A percentile compares a stretch with the other conserved stretches of the same genome.
Evolutionary conservation across 1,140 invertebrate species (phyloP).

Genomic region (Drosophila bocqueti): DNA sequence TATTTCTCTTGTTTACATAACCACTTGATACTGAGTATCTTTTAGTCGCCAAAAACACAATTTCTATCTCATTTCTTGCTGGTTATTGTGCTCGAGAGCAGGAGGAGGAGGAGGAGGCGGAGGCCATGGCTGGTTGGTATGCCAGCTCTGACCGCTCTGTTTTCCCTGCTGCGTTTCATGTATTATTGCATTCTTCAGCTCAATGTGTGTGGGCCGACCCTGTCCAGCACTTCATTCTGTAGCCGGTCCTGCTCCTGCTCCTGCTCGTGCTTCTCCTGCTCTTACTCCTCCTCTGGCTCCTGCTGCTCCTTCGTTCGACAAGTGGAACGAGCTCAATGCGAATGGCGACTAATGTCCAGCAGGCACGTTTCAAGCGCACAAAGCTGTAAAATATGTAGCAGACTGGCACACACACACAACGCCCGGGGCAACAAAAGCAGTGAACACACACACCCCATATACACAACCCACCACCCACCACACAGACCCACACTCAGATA

Average conservation of each 20-base stretch:
- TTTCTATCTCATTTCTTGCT: constrained; percentile 17
- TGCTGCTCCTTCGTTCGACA: constrained; percentile 26
- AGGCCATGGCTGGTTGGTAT: not conserved
- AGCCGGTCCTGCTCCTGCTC: not conserved
- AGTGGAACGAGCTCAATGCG: constrained; percentile 38
- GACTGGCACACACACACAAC: constrained; percentile 7
- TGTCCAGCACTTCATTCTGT: constrained; percentile 7
- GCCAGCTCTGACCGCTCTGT: constrained; percentile 35
- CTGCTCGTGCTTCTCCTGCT: not conserved
- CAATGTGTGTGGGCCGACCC: constrained; percentile 57
- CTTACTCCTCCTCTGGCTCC: too few species aligned
- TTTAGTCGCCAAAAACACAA: constrained; percentile 10
- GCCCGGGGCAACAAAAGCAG: constrained; percentile 30
- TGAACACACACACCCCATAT: constrained; percentile 2
- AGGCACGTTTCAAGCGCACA: constrained; percentile 70
- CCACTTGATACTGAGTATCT: constrained; percentile 23
- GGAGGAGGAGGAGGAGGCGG: not conserved
- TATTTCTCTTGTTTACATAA: not conserved
- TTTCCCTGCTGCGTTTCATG: constrained; percentile 53
- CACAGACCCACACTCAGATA: constrained; percentile 2
- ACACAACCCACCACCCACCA: not conserved
- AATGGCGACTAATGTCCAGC: constrained; percentile 76
- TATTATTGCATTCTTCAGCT: constrained; percentile 76
- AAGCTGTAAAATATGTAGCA: constrained; percentile 72
- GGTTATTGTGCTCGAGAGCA: constrained; percentile 21